Base-by-base conservation (phyloP, 64 coral and sea anemone species). In the Stylophora pistillata region DNA sequence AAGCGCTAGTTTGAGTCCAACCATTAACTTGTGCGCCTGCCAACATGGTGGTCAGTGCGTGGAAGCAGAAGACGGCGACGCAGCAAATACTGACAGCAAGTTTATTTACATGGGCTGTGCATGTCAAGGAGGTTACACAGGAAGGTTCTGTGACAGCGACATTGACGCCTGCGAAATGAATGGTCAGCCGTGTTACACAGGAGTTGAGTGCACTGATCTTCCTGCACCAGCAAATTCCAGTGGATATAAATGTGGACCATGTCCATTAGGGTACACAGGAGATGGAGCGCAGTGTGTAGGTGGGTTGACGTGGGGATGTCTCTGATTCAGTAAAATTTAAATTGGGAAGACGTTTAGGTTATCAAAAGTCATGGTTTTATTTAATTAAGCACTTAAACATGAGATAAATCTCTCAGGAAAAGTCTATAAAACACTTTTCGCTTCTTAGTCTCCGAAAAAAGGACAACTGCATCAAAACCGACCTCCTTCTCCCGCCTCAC, bases 141-240 rank as follows among this genome's bases (percentile, higher is more conserved):
- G 86, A 31, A 74, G 86, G 23, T 77, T 88, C 55, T 88, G 86
- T 62, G 73, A 75, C 25, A 88, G 71, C 58, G 86, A 88, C 56
- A 74, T 88, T 59, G 86, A 88, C 25, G 86, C 86, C 53, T 88
- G 86, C 34, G 72, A 57, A 32, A 30, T 58, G 17, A 88, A 88
- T 52, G 84, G 84, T 57, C 32, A 86, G 32, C 84, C 84, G 47
- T 86, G 84, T 32, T 86, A 86, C 33, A n/a, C 65, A 21, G 84
- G 69, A 28, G 84, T 86, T 69, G 23, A 27, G 10, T 86, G 84
- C 56, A 76, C 21, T 55, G 54, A 75, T 41, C 54, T 57, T 12
- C 86, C 86, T 7, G 26, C 86, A 6, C 86, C 86, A 17, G 86
- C 86, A 10, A 76, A 88, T 61, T 57, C 25, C 23, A 75, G 71